Evolutionary conservation across 1,140 invertebrate genomes (phyloP).

Genomic region (Rhizoglyphus robini): DNA sequence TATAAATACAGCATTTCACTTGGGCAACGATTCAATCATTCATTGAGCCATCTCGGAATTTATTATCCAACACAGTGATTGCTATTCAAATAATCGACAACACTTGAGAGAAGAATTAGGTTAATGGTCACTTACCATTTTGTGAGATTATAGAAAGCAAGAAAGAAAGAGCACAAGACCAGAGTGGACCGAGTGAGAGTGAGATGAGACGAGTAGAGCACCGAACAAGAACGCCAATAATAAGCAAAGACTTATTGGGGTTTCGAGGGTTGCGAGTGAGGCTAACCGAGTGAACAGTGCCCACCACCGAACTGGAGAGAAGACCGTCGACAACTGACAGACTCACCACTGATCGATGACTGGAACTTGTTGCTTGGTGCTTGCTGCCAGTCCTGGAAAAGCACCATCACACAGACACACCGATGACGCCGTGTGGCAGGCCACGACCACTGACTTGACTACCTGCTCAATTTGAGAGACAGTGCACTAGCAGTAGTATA

Average conservation of each 20-base stretch:
- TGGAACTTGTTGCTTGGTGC: constrained; percentile 7
- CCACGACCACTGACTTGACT: neutral
- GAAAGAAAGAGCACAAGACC: no score
- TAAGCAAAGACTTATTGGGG: constrained; percentile 13
- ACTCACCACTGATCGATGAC: neutral
- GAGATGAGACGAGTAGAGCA: neutral
- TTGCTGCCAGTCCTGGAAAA: neutral
- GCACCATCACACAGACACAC: neutral
- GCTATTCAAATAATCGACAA: no score
- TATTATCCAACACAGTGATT: no score
- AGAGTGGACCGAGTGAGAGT: neutral
- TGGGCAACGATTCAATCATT: no score
- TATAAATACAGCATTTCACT: no score
- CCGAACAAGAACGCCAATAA: neutral
- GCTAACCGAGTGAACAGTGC: neutral
- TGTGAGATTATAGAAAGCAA: no score
- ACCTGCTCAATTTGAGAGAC: no score
- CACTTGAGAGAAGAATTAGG: no score
- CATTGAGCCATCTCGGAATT: no score
- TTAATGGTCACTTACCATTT: no score
- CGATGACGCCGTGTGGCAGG: neutral
- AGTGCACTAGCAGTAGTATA: no score
- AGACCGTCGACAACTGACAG: neutral
- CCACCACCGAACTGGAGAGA: neutral
- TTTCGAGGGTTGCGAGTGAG: neutral